Base-by-base conservation (phyloP, 2,113 vertebrate genomes). In the Limanda limanda region DNA sequence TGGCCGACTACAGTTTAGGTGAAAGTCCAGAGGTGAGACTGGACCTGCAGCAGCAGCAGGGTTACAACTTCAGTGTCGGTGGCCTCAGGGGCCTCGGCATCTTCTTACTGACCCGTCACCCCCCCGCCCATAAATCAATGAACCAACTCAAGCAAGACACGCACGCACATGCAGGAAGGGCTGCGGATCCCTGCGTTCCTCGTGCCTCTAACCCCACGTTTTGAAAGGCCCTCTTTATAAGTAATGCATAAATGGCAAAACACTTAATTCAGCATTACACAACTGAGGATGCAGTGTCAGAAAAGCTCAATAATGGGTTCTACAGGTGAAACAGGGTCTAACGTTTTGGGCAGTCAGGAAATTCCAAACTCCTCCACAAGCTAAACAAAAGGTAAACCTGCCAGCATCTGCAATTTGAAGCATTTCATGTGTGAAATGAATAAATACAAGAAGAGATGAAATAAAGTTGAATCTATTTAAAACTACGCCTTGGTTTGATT, bases 71-170 rank as follows among this genome's bases (percentile, higher is more conserved):
- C 15, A 79, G 68, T 80, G 64, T 76, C 67, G 74, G 72, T 59
- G 63, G 68, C 91, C 87, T 80, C 48, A 60, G 78, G 88, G 76
- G 76, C 83, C 74, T 23, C 23, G 52, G 25, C 25, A 63, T 69
- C 78, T 76, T 73, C 74, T 78, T 18, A 72, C 59, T 91, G 90
- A 91, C 87, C 91, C 47, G 11, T 84, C 74, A 86, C 72, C 52
- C 78, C 76, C 11, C 62, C 48, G 24, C 58, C 68, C 70, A 86
- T 89, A 57, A 90, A 85, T 88, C 85, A 91, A 35, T 55, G 65
- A 69, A 52, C 55, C 74, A 85, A 74, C 74, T 59, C 70, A 51
- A 58, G 64, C 45, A 45, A 85, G 77, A 72, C 66, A 68, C 81
- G 85, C 77, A 9, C 87, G 84, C 69, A 84, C 35, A 2, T 82